A percentile compares a stretch with the other conserved stretches of the same genome.
Evolutionary conservation across 2,113 vertebrate species (phyloP).

Genomic region (Baryphthengus martii): DNA sequence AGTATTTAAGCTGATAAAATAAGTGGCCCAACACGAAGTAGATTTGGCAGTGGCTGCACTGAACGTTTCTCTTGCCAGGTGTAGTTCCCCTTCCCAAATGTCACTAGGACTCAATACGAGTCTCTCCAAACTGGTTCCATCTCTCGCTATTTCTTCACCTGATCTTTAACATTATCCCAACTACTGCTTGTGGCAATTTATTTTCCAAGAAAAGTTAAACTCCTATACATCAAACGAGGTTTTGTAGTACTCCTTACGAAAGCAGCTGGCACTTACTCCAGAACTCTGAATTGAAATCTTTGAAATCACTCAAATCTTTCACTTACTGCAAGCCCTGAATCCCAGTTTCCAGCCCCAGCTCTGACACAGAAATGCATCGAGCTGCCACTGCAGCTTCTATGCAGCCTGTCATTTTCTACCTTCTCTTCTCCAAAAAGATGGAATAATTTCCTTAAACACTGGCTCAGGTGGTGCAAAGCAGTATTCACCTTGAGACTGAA

Average conservation of each 20-base stretch:
- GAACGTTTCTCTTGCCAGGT: background rate
- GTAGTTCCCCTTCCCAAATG: background rate
- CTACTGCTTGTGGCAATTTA: background rate
- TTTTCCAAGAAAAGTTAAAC: background rate
- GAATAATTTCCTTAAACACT: constrained; percentile 8
- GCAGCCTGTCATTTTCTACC: background rate
- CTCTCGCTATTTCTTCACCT: background rate
- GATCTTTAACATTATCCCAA: background rate
- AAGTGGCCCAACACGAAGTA: constrained; percentile 13
- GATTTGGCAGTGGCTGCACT: background rate
- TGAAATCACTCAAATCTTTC: background rate
- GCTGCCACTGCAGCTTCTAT: background rate
- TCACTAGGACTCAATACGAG: background rate
- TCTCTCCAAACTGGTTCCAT: background rate
- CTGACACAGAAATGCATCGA: background rate
- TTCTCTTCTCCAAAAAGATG: background rate
- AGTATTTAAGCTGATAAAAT: constrained; percentile 56
- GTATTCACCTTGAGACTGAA: constrained; percentile 70
- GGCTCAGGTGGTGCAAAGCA: background rate
- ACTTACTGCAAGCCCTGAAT: background rate
- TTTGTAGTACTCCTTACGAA: background rate
- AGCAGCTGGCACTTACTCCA: background rate
- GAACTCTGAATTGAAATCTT: background rate
- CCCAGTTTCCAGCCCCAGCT: background rate
- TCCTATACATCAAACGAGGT: background rate